Base-by-base conservation (phyloP, 2,113 vertebrate species). In the Melanerpes formicivorus region DNA sequence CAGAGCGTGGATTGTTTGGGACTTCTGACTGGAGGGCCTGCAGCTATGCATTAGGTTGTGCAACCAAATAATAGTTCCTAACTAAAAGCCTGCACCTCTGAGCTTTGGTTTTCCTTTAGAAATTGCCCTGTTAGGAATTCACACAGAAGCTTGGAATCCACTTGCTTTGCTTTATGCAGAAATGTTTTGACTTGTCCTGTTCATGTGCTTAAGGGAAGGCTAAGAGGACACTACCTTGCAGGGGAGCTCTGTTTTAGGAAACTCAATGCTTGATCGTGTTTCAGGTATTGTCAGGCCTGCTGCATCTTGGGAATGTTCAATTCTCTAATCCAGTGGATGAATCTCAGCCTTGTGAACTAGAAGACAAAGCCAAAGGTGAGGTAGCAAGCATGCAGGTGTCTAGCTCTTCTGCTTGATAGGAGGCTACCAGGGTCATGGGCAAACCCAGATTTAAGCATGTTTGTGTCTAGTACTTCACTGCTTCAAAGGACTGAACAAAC, bases 251-350 rank as follows among this genome's bases (percentile, higher is more conserved):
- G 79, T 10, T 60, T 71, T 26, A 13, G 30, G 58, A 63, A 88
- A 5, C 42, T 74, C 42, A 54, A 3, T 11, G 58, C 6, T 5
- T n/a, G 11, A 9, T 60, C 94, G 21, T 65, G 7, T 64, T 96
- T 19, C 93, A 99, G 99, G 96, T 98, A 67, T 93, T 99, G 29
- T 98, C 98, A 66, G 99, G 98, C 27, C 97, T 99, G 86, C 97
- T 99, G 79, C 98, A 99, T 90, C 96, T 99, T 14, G 99, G 99
- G 32, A 99, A 99, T 7, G 40, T 98, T 83, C 93, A 60, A 1
- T 99, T 99, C 94, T 98, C 90, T 46, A 95, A 97, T 34, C 96
- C 97, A 3, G 48, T 88, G 19, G 98, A 98, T 54, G 99, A 99
- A 90, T 98, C 98, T 60, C 98, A 99, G 79, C 97, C 97, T 18